phyloP scores from a whole-genome alignment of 2,888 invertebrate species.

The Sphecodes monilicornis region DNA sequence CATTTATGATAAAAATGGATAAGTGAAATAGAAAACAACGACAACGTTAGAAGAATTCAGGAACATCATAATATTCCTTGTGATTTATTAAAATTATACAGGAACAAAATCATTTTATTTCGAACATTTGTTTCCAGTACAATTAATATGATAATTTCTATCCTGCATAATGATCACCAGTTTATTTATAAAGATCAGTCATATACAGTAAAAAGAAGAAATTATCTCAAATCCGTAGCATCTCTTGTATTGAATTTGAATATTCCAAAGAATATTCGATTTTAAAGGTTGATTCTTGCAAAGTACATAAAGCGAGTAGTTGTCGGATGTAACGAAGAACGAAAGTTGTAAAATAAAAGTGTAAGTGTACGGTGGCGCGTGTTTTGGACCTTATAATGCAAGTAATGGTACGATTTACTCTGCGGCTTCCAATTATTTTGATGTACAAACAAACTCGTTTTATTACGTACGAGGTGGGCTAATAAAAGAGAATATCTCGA shows the following conservation, averaged over 20 bases:
- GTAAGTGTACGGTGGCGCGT: not conserved
- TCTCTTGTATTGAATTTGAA: not conserved
- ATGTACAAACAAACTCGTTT: not conserved
- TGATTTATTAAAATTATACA: not conserved
- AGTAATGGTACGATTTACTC: not conserved
- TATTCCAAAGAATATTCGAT: not conserved
- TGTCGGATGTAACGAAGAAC: not conserved
- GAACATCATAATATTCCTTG: not conserved
- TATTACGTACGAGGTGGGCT: not conserved
- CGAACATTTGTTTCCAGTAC: too few species aligned
- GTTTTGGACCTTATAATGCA: not conserved
- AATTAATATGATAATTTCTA: too few species aligned
- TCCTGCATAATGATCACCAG: too few species aligned
- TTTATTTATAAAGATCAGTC: too few species aligned
- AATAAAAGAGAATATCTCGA: conserved; percentile 4
- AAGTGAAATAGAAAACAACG: too few species aligned
- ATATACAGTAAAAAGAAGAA: not conserved
- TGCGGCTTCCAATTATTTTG: not conserved
- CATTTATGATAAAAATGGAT: too few species aligned
- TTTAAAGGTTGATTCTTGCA: too few species aligned
- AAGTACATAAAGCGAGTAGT: not conserved
- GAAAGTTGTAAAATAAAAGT: not conserved
- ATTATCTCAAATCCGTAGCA: not conserved
- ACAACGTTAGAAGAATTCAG: too few species aligned
- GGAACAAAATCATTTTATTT: not conserved